Percentiles rank a stretch among this genome's conserved stretches.
phyloP scores from a whole-genome alignment of 2,888 invertebrate species.

The Silvanus unidentatus region DNA sequence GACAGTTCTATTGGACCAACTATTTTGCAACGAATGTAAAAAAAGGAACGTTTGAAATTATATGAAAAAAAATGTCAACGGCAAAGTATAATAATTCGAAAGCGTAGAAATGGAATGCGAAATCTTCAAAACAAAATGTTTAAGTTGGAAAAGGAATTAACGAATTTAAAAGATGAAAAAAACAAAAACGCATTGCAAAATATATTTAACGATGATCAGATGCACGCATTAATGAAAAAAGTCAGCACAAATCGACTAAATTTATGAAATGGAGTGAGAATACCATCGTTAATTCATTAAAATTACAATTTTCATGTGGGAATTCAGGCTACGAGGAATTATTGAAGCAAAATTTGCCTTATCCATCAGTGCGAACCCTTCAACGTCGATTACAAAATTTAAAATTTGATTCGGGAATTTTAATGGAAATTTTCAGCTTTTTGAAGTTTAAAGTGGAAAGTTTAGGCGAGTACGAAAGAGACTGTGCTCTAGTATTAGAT shows the following conservation, averaged over 20 bases:
- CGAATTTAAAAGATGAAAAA: too few relatives aligned
- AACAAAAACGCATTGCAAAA: not conserved
- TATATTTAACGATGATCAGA: conserved; percentile 9
- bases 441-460: conserved; percentile 10
- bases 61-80: too few relatives aligned
- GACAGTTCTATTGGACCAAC: too few relatives aligned
- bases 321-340: conserved; percentile 17
- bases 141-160: too few relatives aligned
- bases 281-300: conserved; percentile 14
- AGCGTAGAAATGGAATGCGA: too few relatives aligned
- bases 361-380: conserved; percentile 20
- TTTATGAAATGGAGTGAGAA: conserved; percentile 14
- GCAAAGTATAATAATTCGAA: too few relatives aligned
- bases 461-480: conserved; percentile 12
- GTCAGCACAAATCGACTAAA: conserved; percentile 10
- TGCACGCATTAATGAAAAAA: conserved; percentile 8
- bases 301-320: conserved; percentile 18
- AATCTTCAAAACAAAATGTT: too few relatives aligned
- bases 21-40: too few relatives aligned
- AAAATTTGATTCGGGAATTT: conserved; percentile 19
- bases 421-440: conserved; percentile 17
- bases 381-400: conserved; percentile 15
- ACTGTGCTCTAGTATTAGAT: conserved; percentile 17
- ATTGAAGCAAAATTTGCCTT: conserved; percentile 15
- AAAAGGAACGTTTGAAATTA: too few relatives aligned